phyloP scores from a whole-genome alignment of 2,888 invertebrate species.

The Pristionchus arcanus region DNA sequence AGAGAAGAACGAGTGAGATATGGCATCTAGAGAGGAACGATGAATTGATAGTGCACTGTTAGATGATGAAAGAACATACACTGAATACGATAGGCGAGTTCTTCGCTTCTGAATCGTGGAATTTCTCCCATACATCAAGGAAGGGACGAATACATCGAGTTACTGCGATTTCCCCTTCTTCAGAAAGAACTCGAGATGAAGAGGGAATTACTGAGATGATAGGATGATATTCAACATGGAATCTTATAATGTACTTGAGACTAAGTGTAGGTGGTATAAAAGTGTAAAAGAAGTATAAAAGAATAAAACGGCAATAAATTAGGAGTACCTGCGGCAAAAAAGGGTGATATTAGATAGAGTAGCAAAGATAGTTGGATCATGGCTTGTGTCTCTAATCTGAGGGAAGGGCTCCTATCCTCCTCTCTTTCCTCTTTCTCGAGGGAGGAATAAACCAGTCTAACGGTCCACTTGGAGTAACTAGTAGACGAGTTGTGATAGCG shows the following conservation, averaged over 20 bases:
- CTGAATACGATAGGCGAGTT: constrained; percentile 48
- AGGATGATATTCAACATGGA: background rate
- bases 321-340: constrained; percentile 18
- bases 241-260: no score
- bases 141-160: constrained; percentile 49
- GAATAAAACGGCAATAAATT: background rate
- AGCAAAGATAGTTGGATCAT: constrained; percentile 51
- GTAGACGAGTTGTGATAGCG: constrained; percentile 39
- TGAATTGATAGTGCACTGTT: background rate
- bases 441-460: constrained; percentile 26
- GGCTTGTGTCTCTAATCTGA: background rate
- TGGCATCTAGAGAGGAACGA: constrained; percentile 2
- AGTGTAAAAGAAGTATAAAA: background rate
- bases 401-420: background rate
- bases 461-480: constrained; percentile 43
- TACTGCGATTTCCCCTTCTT: constrained; percentile 36
- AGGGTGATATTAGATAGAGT: constrained; percentile 10
- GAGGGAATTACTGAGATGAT: background rate
- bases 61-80: constrained; percentile 1
- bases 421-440: constrained; percentile 3
- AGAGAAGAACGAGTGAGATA: constrained; percentile 50
- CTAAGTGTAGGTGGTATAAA: background rate
- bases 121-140: constrained; percentile 44
- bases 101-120: constrained; percentile 16
- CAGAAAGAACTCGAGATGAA: constrained; percentile 17